Base-by-base conservation (phyloP, 2,888 invertebrate species). In the Meiosimyza decipiens region DNA sequence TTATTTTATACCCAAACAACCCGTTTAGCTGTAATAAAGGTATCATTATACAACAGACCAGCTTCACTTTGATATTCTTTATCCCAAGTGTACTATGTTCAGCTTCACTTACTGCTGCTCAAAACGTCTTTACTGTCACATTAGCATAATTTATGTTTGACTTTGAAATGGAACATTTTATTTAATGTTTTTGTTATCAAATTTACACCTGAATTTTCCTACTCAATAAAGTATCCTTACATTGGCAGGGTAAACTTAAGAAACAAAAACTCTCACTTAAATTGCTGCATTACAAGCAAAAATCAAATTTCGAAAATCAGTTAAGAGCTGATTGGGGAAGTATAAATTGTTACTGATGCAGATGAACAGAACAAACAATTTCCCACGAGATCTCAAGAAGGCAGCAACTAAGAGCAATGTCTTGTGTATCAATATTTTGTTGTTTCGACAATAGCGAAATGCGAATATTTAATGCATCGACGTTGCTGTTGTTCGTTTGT, bases 241-340 rank as follows among this genome's bases (percentile, higher is more conserved):
- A 40, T 40, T 40, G 40, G 18, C 22, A n/a, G 22, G 5, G 51
- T 12, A 18, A 63, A n/a, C 47, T 12, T 11, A 18, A n/a, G 11
- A 40, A 63, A n/a, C 15, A 63, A 3, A n/a, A 47, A 16, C 9
- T n/a, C 47, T 16, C 12, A 6, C 15, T n/a, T 6, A 40, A 47
- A 12, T 18, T n/a, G 9, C 49, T 16, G 18, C 16, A 16, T 4
- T 40, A 63, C 16, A n/a, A 49, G 16, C 9, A 47, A 16, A 63
- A 63, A 63, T 49, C 63, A 18, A 51, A 13, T 51, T 28, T 64
- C 50, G 51, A 64, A 64, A 64, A 64, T 64, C 64, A 64, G 64
- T 51, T 64, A 51, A 50, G 51, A 64, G 13, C 51, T 50, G 47
- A 22, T 50, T 64, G 50, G 64, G 64, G 28, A 40, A 16, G 16